Base-by-base conservation (phyloP, 2,888 invertebrate genomes). In the Cheilosia scutellata region DNA sequence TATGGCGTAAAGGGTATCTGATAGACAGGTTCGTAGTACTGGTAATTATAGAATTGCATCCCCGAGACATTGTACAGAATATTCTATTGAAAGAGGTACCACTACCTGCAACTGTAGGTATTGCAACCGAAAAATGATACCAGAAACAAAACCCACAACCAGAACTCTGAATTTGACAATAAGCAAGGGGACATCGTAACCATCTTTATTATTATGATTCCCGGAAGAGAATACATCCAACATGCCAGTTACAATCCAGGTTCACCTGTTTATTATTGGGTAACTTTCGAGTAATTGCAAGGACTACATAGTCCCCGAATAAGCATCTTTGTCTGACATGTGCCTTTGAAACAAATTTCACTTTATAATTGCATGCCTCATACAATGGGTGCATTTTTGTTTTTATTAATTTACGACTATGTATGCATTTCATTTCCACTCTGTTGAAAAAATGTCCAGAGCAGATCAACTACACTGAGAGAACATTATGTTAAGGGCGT, bases 41-140 rank as follows among this genome's bases (percentile, higher is more conserved):
- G 4, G n/a, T 27, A 53, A 55, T 77, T 62, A 55, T 47, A 47
- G 29, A 62, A 70, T 55, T 77, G 77, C 44, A 11, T 55, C 25
- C 53, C 9, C 62, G n/a, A 16, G 53, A 47, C n/a, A 53, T 76
- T 60, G 66, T 7, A 20, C 20, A 7, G 29, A 1, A n/a, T 47
- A 33, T 47, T 57, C 25, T 13, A 60, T 16, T 20, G 7, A 25
- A 16, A 51, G 11, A n/a, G 27, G 9, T 13, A 27, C 31, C 25
- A 70, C 42, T 77, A 60, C 70, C 77, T 55, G 0, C 20, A 20
- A 20, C 55, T 53, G 62, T n/a, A n/a, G n/a, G n/a, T 62, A n/a
- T 51, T 55, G 37, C 47, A 25, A 37, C 55, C 44, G 53, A 70
- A 70, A 70, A 37, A 44, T 0, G 0, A 53, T 37, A 4, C 53